A percentile compares a stretch with the other conserved stretches of the same genome.
phyloP scores from a whole-genome alignment of 2,797 vertebrate species.

The Lophius americanus region DNA sequence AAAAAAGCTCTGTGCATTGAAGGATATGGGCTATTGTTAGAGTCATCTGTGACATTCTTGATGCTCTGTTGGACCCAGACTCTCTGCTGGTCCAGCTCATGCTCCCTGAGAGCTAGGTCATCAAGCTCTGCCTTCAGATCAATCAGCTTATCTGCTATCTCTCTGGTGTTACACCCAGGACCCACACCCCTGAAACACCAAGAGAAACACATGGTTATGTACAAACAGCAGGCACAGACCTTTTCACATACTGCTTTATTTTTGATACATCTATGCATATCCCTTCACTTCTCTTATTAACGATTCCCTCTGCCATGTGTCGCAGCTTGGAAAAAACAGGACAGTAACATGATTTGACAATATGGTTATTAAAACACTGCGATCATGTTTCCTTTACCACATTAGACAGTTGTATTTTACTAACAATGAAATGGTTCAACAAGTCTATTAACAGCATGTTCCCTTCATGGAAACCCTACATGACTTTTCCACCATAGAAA shows the following conservation, averaged over 20 bases:
- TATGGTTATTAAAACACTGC: background rate
- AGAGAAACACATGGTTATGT: conserved; percentile 15
- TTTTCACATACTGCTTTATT: conserved; percentile 1
- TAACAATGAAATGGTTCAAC: too few species aligned
- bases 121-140: conserved; percentile 97
- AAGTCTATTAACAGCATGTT: too few species aligned
- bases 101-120: conserved; percentile 90
- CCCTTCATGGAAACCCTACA: too few species aligned
- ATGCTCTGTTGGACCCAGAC: conserved; percentile 99
- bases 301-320: background rate
- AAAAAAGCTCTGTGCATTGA: conserved; percentile 35
- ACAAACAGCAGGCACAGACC: background rate
- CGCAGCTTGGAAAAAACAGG: background rate
- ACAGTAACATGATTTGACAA: background rate
- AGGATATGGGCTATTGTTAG: conserved; percentile 99
- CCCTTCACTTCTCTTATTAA: too few species aligned
- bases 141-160: conserved; percentile 97
- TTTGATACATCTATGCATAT: background rate
- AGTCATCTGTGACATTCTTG: conserved; percentile 96
- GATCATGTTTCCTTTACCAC: background rate
- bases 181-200: conserved; percentile 89
- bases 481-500: too few species aligned
- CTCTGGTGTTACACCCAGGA: conserved; percentile 96
- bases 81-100: conserved; percentile 96
- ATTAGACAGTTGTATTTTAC: too few species aligned